Base-by-base conservation (phyloP, 2,113 vertebrate species). In the Amblyopsis rosae region DNA sequence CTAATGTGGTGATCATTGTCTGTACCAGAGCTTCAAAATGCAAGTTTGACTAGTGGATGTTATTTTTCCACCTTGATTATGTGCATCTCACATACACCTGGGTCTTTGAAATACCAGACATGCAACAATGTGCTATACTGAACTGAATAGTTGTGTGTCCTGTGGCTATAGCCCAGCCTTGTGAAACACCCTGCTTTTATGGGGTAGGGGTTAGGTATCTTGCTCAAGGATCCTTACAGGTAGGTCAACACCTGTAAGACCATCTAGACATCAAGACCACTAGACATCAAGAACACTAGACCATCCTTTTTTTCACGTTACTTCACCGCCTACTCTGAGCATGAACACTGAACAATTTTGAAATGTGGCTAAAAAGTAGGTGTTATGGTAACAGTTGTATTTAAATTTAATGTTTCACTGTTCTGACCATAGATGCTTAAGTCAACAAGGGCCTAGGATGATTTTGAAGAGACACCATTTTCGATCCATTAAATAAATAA, bases 1-100 rank as follows among this genome's bases (percentile, higher is more conserved):
- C 67, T 65, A 33, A 13, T 3, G 67, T 57, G 57, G 69, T 33
- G 51, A 77, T 68, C 58, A 47, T 16, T 65, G 55, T 72, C 54
- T 46, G 75, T 35, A 41, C 35, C 4, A 41, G 5, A 41, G 35
- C 5, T 41, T 41, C 35, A 41, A 41, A 41, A 26, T 26, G 26
- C 26, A 7, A 41, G 35, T 41, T 41, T 41, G 35, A 41, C 5
- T 41, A 5, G 35, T 41, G 35, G 35, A 41, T 41, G 35, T 41
- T 5, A 5, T 41, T 54, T 51, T 51, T 3, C 9, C 49, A 15
- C 49, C 10, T 12, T 2, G 13, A 11, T 51, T 51, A 15, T 51
- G 51, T 54, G 51, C 51, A 54, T n/a, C 51, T 41, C 35, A 6
- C 35, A 35, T 35, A 35, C 3, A 35, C 1, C 35, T 41, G 35